Evolutionary conservation across 2,113 vertebrate species (phyloP).

Genomic region (Rhinolophus sinicus): DNA sequence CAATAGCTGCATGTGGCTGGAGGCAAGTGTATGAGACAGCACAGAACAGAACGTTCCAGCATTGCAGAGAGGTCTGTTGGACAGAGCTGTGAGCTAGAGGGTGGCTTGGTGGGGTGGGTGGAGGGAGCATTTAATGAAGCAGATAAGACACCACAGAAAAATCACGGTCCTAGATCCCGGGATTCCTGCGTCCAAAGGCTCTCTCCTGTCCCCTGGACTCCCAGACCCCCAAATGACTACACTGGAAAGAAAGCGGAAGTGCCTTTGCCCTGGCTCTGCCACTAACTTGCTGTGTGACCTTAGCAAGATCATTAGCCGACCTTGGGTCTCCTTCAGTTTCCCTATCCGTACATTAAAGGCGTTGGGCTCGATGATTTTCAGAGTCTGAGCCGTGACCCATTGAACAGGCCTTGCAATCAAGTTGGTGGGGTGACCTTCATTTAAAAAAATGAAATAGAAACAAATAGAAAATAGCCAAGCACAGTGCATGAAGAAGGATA

Average conservation of each 20-base stretch:
- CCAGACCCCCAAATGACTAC: neutral
- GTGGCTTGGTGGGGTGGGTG: rapidly evolving
- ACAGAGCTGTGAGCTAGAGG: rapidly evolving
- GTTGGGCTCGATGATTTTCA: neutral
- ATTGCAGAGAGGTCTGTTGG: neutral
- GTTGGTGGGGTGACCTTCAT: neutral
- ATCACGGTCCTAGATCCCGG: rapidly evolving
- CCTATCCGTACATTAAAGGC: rapidly evolving
- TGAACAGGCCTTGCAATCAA: neutral
- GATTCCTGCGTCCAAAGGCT: neutral
- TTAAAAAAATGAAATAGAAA: neutral
- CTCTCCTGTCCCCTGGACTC: neutral
- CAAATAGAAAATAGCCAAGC: neutral
- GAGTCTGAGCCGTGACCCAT: neutral
- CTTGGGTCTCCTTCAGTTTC: neutral
- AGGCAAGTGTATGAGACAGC: neutral
- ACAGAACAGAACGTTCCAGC: rapidly evolving
- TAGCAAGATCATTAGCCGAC: neutral
- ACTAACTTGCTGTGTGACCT: neutral
- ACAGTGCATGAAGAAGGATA: rapidly evolving
- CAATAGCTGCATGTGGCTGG: neutral
- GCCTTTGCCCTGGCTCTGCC: neutral
- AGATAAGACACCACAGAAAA: neutral
- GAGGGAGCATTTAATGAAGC: neutral
- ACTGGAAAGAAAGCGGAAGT: neutral